Percentiles rank a stretch among this genome's conserved stretches.
phyloP scores from a whole-genome alignment of 2,888 invertebrate species.

The Lamellibrachia satsuma region DNA sequence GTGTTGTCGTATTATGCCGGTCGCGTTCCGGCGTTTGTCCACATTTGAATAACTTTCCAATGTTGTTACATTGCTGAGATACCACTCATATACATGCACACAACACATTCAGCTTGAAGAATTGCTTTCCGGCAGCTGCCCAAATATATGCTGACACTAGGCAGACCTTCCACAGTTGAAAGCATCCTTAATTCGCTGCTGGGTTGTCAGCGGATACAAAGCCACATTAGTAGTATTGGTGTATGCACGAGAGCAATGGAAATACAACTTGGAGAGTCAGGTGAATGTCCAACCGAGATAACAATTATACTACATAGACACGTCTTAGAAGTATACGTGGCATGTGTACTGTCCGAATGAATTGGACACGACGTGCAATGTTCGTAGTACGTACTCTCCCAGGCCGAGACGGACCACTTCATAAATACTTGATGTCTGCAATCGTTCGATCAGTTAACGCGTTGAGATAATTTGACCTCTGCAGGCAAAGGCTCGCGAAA shows the following conservation, averaged over 20 bases:
- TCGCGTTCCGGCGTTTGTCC: no score
- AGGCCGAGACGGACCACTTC: background rate
- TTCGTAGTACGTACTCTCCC: background rate
- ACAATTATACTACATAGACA: background rate
- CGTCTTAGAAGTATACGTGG: background rate
- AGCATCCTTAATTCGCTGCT: background rate
- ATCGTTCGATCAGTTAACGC: background rate
- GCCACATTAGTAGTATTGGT: background rate
- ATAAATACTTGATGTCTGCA: background rate
- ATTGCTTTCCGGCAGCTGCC: no score
- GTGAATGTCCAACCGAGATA: background rate
- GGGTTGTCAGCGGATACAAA: background rate
- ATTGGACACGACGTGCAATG: conserved; percentile 13
- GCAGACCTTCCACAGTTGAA: background rate
- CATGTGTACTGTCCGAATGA: background rate
- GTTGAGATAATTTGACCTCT: background rate
- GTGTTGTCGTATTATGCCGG: no score
- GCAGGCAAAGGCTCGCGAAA: background rate
- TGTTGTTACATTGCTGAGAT: no score
- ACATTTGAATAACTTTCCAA: no score
- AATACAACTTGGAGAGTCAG: background rate
- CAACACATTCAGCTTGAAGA: no score
- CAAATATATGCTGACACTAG: background rate
- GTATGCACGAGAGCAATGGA: background rate
- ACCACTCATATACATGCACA: no score